Evolutionary conservation across 1,140 invertebrate genomes (phyloP).

Genomic region (Pseudomyrmex cubaensis): DNA sequence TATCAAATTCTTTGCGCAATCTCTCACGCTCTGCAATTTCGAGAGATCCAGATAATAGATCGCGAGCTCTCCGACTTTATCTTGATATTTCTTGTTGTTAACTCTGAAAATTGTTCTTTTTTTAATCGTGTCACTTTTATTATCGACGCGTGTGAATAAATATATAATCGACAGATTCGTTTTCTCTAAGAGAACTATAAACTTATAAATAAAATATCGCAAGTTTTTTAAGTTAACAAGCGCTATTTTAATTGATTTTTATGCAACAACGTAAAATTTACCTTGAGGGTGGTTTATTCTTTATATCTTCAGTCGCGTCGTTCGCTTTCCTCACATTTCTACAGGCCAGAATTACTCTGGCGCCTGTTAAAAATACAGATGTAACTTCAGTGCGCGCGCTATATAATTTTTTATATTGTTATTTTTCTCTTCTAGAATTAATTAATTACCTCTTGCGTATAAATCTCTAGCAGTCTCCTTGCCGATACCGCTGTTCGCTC

Average conservation of each 20-base stretch:
- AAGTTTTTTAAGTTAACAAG: not conserved
- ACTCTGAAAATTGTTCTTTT: conserved; percentile 66
- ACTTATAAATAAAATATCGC: not conserved
- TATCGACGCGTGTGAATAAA: not conserved
- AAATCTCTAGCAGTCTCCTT: conserved; percentile 93
- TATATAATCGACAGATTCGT: too few relatives aligned
- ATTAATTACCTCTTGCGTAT: conserved; percentile 88
- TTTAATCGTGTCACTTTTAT: not conserved
- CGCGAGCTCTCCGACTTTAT: conserved; percentile 86
- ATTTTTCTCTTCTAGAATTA: too few relatives aligned
- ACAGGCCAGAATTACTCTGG: conserved; percentile 88
- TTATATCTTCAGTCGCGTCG: conserved; percentile 82
- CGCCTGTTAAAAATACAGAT: conserved; percentile 76
- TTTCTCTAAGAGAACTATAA: not conserved
- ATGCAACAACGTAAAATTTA: conserved; percentile 2
- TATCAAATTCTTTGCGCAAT: conserved; percentile 88
- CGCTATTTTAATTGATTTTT: not conserved
- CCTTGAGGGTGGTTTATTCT: conserved; percentile 66
- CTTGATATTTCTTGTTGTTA: conserved; percentile 74
- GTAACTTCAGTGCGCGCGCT: too few relatives aligned
- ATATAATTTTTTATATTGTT: too few relatives aligned
- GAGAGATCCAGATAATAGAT: conserved; percentile 89
- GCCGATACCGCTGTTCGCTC: conserved; percentile 96
- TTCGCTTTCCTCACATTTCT: conserved; percentile 86
- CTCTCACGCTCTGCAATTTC: conserved; percentile 90